Conservation (phyloP, 2,888 invertebrate genomes). For the Volucella zonaria region DNA sequence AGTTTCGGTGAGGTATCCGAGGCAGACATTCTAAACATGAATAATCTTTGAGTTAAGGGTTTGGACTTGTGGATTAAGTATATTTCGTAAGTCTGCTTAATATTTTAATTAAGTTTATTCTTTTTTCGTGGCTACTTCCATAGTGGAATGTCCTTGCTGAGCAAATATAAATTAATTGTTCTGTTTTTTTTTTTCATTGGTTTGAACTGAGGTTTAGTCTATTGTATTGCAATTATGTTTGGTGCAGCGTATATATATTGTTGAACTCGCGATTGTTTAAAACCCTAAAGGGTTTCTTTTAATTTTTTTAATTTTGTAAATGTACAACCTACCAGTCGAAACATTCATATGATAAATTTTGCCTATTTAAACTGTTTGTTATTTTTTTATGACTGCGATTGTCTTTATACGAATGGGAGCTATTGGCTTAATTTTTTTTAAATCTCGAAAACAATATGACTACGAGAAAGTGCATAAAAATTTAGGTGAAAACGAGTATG, state of each 20-base stretch:
- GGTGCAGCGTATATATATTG: not conserved
- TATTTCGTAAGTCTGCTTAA: constrained; percentile 68
- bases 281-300: not conserved
- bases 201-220: constrained; percentile 4
- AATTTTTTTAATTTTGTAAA: constrained; percentile 7
- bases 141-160: constrained; percentile 29
- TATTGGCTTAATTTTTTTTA: not conserved
- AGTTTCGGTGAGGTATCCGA: constrained; percentile 78
- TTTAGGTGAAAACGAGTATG: no score
- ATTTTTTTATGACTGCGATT: not conserved
- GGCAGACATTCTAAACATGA: constrained; percentile 79
- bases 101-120: constrained; percentile 30
- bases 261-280: not conserved
- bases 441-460: no score
- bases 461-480: no score
- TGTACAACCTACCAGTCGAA: constrained; percentile 55
- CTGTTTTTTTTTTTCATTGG: constrained; percentile 24
- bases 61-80: constrained; percentile 74
- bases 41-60: constrained; percentile 70
- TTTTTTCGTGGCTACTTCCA: constrained; percentile 25
- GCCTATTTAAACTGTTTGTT: constrained; percentile 27
- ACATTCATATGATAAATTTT: not conserved
- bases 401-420: not conserved
- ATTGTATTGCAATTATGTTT: constrained; percentile 50
- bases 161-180: constrained; percentile 20